phyloP scores from a whole-genome alignment of 1,140 invertebrate species.

The Eubasilissa regina region DNA sequence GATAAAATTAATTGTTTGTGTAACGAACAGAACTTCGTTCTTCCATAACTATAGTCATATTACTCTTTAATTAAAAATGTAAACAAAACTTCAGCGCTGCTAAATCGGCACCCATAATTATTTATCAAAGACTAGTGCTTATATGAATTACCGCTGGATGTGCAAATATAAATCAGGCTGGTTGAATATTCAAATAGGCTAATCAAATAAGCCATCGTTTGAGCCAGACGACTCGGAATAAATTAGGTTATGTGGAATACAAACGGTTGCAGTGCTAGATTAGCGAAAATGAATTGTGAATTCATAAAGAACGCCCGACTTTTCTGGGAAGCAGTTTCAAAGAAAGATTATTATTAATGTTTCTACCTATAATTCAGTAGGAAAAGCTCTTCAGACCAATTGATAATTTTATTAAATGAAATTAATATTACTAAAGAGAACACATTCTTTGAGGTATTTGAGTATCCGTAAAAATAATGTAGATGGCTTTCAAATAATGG shows the following conservation, averaged over 20 bases:
- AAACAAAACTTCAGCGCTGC: slow-evolving; percentile 48
- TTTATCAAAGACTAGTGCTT: slow-evolving; percentile 52
- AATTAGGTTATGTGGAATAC: slow-evolving; percentile 51
- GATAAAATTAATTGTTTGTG: too few relatives aligned
- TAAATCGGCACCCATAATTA: slow-evolving; percentile 50
- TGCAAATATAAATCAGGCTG: slow-evolving; percentile 53
- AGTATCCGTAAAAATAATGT: too few relatives aligned
- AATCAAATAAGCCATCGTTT: slow-evolving; percentile 56
- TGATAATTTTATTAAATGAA: too few relatives aligned
- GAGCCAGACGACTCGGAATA: slow-evolving; percentile 51
- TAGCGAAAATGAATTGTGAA: slow-evolving; percentile 31
- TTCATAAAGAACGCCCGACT: slow-evolving; percentile 20
- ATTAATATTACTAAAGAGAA: too few relatives aligned
- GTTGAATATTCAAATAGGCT: slow-evolving; percentile 57
- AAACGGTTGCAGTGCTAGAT: slow-evolving; percentile 40
- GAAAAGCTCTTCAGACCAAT: too few relatives aligned
- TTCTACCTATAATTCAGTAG: too few relatives aligned
- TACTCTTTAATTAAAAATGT: slow-evolving; percentile 52
- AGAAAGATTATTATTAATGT: too few relatives aligned
- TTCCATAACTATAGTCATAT: not conserved
- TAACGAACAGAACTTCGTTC: not conserved
- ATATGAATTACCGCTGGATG: slow-evolving; percentile 36
- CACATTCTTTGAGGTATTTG: too few relatives aligned
- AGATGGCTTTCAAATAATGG: too few relatives aligned
- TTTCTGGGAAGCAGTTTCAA: not conserved